Evolutionary conservation across 1,140 invertebrate genomes (phyloP).

Genomic region (Caerostris darwini): DNA sequence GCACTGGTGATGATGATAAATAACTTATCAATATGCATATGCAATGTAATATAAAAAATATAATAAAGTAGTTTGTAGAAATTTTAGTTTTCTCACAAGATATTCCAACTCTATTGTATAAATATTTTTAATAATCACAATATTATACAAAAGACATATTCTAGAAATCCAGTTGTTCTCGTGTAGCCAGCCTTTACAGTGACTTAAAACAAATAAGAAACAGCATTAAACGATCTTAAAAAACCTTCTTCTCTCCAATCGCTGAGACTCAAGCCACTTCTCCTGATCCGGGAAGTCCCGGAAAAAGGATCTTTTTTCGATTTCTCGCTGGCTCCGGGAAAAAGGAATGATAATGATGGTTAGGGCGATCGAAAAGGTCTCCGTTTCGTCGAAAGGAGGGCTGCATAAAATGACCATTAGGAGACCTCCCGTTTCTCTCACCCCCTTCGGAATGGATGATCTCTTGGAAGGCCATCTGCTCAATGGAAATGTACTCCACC

Average conservation of each 20-base stretch:
- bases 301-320: conserved; percentile 62
- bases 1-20: no score
- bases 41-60: no score
- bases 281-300: not conserved
- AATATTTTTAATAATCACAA: no score
- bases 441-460: not conserved
- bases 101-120: no score
- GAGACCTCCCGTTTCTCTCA: not conserved
- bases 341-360: conserved; percentile 66
- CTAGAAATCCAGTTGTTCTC: no score
- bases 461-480: conserved; percentile 18
- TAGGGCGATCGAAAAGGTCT: conserved; percentile 60
- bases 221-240: not conserved
- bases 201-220: not conserved
- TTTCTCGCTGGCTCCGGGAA: not conserved
- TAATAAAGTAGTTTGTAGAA: no score
- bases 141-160: no score
- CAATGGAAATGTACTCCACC: not conserved
- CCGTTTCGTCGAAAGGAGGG: conserved; percentile 46
- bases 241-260: not conserved
- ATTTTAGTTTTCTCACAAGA: no score
- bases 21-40: no score
- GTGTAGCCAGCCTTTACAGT: no score
- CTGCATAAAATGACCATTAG: conserved; percentile 77
- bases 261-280: conserved; percentile 18